Conservation (phyloP, 2,113 vertebrate species). For the Cochlearius cochlearius region DNA sequence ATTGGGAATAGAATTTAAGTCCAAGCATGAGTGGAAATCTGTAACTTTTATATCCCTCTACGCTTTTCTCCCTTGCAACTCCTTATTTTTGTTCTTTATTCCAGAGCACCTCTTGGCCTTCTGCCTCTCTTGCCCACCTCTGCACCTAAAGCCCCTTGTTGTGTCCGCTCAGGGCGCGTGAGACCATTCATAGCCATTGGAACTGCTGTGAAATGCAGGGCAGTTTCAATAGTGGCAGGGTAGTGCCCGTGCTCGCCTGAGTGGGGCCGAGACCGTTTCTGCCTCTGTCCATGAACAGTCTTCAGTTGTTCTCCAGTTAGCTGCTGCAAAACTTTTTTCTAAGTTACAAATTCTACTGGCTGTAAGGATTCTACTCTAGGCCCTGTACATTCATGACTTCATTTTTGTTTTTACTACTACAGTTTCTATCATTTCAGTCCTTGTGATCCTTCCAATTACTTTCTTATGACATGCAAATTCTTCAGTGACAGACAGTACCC, state of each 20-base stretch:
- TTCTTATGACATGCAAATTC: background rate
- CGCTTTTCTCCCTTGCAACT: background rate
- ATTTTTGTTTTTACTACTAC: background rate
- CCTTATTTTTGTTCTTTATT: background rate
- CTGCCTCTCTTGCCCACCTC: background rate
- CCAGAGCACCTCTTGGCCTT: background rate
- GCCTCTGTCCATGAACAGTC: background rate
- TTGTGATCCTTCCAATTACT: background rate
- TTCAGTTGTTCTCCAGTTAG: background rate
- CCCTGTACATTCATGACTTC: background rate
- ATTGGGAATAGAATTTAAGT: background rate
- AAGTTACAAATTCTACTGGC: background rate
- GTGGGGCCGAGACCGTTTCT: background rate
- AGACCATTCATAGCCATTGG: background rate
- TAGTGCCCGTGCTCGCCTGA: background rate
- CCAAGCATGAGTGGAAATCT: background rate
- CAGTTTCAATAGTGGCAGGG: background rate
- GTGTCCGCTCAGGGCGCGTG: fast-evolving
- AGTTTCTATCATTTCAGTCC: background rate
- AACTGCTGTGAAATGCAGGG: background rate
- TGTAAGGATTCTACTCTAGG: background rate
- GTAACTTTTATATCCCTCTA: background rate
- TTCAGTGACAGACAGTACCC: background rate
- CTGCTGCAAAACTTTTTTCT: background rate
- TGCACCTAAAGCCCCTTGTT: background rate